Percentiles rank a stretch among this genome's conserved stretches.
Evolutionary conservation across 2,797 vertebrate species (phyloP).

Genomic region (Moxostoma hubbsi): DNA sequence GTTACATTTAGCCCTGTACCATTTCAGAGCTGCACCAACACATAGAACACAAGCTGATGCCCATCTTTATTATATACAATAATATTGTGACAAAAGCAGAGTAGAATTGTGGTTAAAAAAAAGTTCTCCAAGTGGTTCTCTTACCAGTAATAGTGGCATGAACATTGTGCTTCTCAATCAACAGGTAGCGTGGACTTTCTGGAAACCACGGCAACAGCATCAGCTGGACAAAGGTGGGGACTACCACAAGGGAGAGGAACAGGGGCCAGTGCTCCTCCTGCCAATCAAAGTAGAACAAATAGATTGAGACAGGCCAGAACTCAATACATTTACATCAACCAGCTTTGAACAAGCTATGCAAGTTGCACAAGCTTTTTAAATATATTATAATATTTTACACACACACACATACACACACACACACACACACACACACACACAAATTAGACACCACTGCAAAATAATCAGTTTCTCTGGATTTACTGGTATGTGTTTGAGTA

Average conservation of each 20-base stretch:
- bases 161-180: slow-evolving; percentile 87
- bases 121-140: slow-evolving; percentile 39
- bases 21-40: slow-evolving; percentile 77
- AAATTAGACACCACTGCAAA: too few species aligned
- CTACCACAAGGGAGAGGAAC: slow-evolving; percentile 82
- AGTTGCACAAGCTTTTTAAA: too few species aligned
- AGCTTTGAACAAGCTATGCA: not conserved
- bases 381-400: too few species aligned
- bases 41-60: slow-evolving; percentile 14
- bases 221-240: slow-evolving; percentile 86
- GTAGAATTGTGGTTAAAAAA: not conserved
- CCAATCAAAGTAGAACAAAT: slow-evolving; percentile 43
- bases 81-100: not conserved
- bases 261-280: slow-evolving; percentile 91
- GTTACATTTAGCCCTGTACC: slow-evolving; percentile 80
- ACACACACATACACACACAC: too few species aligned
- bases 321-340: not conserved
- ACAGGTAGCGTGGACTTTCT: slow-evolving; percentile 89
- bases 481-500: too few species aligned
- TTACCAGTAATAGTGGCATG: slow-evolving; percentile 84
- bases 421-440: too few species aligned
- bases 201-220: slow-evolving; percentile 89
- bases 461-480: too few species aligned
- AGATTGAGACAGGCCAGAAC: slow-evolving; percentile 3
- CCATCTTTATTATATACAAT: not conserved